phyloP scores from a whole-genome alignment of 2,797 vertebrate species.

The Florisuga fusca region DNA sequence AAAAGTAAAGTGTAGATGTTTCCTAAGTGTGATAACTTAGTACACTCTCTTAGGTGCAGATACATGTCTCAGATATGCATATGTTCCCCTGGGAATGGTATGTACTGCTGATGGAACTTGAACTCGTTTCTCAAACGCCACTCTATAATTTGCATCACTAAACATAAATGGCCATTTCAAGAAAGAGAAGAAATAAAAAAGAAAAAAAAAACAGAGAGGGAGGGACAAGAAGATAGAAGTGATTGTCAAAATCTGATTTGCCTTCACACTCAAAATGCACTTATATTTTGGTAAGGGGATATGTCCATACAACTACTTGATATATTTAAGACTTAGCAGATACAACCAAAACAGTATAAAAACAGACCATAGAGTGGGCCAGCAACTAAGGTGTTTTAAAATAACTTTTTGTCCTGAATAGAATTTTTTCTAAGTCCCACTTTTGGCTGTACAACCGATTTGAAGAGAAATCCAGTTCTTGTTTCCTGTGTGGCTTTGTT shows the following conservation, averaged over 20 bases:
- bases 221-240: not conserved
- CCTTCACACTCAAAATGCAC: constrained; percentile 54
- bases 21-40: not conserved
- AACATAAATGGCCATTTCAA: not conserved
- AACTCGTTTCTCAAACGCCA: constrained; percentile 25
- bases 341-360: constrained; percentile 75
- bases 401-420: constrained; percentile 86
- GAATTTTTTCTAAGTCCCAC: constrained; percentile 87
- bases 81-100: constrained; percentile 19
- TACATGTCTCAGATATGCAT: not conserved
- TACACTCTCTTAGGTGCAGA: not conserved
- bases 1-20: constrained; percentile 32
- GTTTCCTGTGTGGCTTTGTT: constrained; percentile 67
- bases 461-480: constrained; percentile 82
- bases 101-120: not conserved
- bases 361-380: constrained; percentile 82
- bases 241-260: constrained; percentile 51
- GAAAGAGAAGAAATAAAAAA: not conserved
- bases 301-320: constrained; percentile 62
- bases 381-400: constrained; percentile 92
- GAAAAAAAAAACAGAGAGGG: not conserved
- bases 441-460: constrained; percentile 84
- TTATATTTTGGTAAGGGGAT: constrained; percentile 63
- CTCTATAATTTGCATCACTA: not conserved
- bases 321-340: constrained; percentile 51